Base-by-base conservation (phyloP, 1,140 invertebrate genomes). In the Steinernema feltiae region DNA sequence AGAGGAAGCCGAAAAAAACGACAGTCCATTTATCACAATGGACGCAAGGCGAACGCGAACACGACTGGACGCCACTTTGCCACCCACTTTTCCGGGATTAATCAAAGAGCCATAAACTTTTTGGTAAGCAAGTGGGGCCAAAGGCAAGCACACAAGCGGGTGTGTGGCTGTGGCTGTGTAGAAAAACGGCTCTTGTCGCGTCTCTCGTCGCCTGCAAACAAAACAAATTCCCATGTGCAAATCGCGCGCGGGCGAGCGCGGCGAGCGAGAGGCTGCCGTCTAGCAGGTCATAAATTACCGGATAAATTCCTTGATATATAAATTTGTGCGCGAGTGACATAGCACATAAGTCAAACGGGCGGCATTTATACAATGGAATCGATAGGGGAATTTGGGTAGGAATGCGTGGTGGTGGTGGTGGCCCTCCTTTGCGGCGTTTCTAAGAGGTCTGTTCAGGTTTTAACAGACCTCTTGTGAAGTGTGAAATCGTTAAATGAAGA, bases 231-330 rank as follows among this genome's bases (percentile, higher is more conserved):
- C 53, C 53, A 63, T 17, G 53, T 63, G 53, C 53, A 21, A 63
- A 27, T 3, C 24, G 12, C 53, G 53, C 24, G 24, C 53, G 53
- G 7, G 53, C 53, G 7, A 15, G 53, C n/a, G 24, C 15, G 24
- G 7, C 12, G 24, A 21, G 53, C 15, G 24, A 3, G 15, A 27
- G 24, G 53, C 53, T 63, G 53, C 24, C 24, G 53, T 12, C 53
- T 63, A 63, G 15, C 53, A 21, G 53, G 53, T 27, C 53, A 63
- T 63, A 63, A 63, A 63, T 63, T 63, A 63, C 53, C 53, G 53
- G 53, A 63, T 63, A 63, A 63, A 63, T 63, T 63, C 53, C 53
- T 63, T 63, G 53, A 63, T 63, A 63, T 63, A 63, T 63, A 63
- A 63, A 63, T 63, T 63, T 63, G 53, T 63, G 53, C 53, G 53